Conservation (phyloP, 1,140 invertebrate species). For the Drosophila elegans region DNA sequence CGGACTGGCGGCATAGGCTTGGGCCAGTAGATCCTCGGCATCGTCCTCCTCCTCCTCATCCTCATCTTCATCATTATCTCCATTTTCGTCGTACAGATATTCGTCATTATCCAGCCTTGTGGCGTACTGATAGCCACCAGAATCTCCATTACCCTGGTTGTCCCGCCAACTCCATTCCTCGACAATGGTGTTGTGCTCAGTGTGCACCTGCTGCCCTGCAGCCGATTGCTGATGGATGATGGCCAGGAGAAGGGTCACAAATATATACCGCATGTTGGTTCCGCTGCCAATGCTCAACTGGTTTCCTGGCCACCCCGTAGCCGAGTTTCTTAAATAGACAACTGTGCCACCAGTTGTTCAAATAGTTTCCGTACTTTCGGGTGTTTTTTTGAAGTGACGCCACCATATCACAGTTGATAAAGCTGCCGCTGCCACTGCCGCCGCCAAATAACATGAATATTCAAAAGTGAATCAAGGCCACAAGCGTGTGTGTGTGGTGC, state of each 20-base stretch:
- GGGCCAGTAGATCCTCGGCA: background rate
- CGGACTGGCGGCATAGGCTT: constrained; percentile 5
- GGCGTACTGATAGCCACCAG: constrained; percentile 12
- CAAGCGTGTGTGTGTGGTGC: background rate
- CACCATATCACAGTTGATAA: constrained; percentile 19
- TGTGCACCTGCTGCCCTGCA: background rate
- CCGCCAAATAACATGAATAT: constrained; percentile 45
- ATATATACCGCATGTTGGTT: constrained; percentile 36
- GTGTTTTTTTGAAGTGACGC: constrained; percentile 2
- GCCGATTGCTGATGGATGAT: background rate
- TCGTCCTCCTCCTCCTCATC: constrained; percentile 1
- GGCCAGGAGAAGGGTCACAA: constrained; percentile 5
- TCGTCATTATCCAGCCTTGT: background rate
- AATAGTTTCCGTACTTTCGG: constrained; percentile 31
- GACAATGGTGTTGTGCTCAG: constrained; percentile 21
- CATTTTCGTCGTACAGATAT: background rate
- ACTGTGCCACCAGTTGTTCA: constrained; percentile 36
- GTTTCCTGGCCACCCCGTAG: background rate
- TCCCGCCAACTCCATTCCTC: constrained; percentile 40
- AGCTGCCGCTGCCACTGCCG: background rate
- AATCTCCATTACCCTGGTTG: background rate
- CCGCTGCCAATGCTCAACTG: constrained; percentile 11
- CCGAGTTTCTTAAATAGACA: constrained; percentile 42
- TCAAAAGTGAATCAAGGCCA: constrained; percentile 67
- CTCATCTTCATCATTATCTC: constrained; percentile 5